Evolutionary conservation across 1,140 invertebrate genomes (phyloP), one percentile per base, ranked within the genome.

Genomic region (Ceratina japonica): DNA sequence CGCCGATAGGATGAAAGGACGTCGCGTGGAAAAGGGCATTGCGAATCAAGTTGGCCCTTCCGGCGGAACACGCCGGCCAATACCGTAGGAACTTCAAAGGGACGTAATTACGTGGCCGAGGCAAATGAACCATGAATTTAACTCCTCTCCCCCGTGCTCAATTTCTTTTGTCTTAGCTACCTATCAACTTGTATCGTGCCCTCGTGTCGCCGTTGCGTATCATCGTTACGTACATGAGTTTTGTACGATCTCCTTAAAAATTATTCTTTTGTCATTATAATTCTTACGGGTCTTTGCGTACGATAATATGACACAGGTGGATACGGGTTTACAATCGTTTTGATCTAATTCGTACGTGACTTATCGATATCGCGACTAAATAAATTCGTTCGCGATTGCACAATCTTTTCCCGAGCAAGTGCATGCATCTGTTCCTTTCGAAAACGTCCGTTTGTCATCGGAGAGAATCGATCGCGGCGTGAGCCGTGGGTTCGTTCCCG

Each of bases 381-480:
- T 44, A 44, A 44, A 44, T 8, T 44, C 10, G 37, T 44, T 0
- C 37, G 37, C 37, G 10, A 44, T 10, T 44, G 37, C 37, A 31
- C 4, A 44, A 44, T 44, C 10, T 44, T 44, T 44, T 44, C 37
- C 10, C 37, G 37, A 44, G 37, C 37, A 22, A 13, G 44, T 49
- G n/a, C 1, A 44, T 7, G 37, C 37, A 56, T n/a, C 2, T 56
- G 54, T 56, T 56, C 7, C 54, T 10, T 24, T 20, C 16, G 22
- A 37, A 24, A 20, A 31, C 22, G 44, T 27, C 12, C 65, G 75
- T 62, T 70, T 70, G 49, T 76, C 65, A 68, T 76, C 65, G 75
- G 70, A 27, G 15, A 44, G 54, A 61, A 61, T 70, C 75, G 75
- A 70, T 76, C 15, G n/a, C 22, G 24, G 15, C 44, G 56, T 22